Evolutionary conservation across 2,888 invertebrate species (phyloP), one percentile per base, ranked within the genome.

Genomic region (Melanotus villosus): DNA sequence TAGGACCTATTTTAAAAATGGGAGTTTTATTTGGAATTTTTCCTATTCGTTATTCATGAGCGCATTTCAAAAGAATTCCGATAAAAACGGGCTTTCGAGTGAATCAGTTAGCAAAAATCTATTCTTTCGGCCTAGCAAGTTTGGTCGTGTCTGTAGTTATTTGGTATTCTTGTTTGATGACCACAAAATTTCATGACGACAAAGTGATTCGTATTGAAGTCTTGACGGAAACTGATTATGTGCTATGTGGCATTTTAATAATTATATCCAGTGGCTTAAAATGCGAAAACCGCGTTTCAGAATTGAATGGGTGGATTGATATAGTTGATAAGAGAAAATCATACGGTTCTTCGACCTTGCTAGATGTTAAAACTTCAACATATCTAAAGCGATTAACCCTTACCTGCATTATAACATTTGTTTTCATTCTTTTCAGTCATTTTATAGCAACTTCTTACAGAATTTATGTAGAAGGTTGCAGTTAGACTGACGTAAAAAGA

Each of bases 401-500:
- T 7, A 16, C 9, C 16, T 9, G 18, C 18, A 4, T 2, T 16
- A 3, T 14, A 16, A 14, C 18, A 6, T 5, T 14, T 14, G 14
- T 4, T 2, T 6, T 41, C 6, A 1, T 2, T 16, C 14, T 41
- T 12, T 16, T 6, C 7, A 16, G 1, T 41, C 5, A 16, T 16
- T 3, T 7, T 16, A 7, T 14, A 0, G 1, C 6, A 1, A 32
- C 2, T 5, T 16, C 54, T 2, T 41, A 38, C 6, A 14, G 50
- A 1, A 52, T 18, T 12, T 63, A 63, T 10, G 38, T 54, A 4
- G 12, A 63, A 38, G 14, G 38, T 41, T n/a, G 14, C 0, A 41
- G 18, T 12, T 63, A 54, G 63, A 38, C 63, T 1, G 54, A 52
- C 1, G 21, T 52, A 10, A 12, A 54, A 10, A 23, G 63, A 41